These are phyloP conservation scores for Drosophila seclusa DNA, from an alignment of 2,888 invertebrate genomes.

Conservation along the genomic window DNA sequence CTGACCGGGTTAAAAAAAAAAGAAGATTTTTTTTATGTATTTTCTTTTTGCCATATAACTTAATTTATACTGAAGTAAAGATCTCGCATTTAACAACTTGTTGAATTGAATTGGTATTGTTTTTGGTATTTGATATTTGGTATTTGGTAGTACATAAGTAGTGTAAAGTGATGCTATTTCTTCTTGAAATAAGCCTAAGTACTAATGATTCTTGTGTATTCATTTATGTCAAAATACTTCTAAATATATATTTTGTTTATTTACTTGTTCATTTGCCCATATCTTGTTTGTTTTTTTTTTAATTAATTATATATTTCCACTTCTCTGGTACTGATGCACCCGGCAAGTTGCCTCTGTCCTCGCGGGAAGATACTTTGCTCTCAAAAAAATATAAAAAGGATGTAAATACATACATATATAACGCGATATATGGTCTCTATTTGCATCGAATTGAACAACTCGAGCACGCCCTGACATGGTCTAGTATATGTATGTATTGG, in stretches of 20 bases:
- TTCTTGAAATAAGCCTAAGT: slow-evolving; percentile 44
- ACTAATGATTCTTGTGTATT: slow-evolving; percentile 47
- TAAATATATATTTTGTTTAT: slow-evolving; percentile 31
- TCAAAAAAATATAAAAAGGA: slow-evolving; percentile 17
- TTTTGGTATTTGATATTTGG: slow-evolving; percentile 31
- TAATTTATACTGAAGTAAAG: slow-evolving; percentile 77
- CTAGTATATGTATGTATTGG: slow-evolving; percentile 23
- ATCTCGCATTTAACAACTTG: slow-evolving; percentile 68
- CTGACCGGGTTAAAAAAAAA: slow-evolving; percentile 72
- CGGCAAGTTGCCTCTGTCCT: slow-evolving; percentile 33
- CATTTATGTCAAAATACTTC: slow-evolving; percentile 42
- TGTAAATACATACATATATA: slow-evolving; percentile 15
- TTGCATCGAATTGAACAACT: slow-evolving; percentile 22
- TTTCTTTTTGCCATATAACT: slow-evolving; percentile 66
- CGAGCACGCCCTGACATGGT: slow-evolving; percentile 24
- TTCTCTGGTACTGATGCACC: slow-evolving; percentile 57
- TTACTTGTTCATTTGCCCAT: slow-evolving; percentile 17
- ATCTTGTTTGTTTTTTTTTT: slow-evolving; percentile 7
- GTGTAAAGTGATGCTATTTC: slow-evolving; percentile 46
- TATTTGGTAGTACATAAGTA: slow-evolving; percentile 41
- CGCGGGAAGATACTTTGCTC: slow-evolving; percentile 14
- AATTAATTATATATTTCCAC: slow-evolving; percentile 20
- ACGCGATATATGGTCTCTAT: slow-evolving; percentile 16
- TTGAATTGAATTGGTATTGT: slow-evolving; percentile 54
- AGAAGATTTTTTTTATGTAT: slow-evolving; percentile 41